Conservation (phyloP, 2,797 vertebrate species). For the Takifugu ocellatus region DNA sequence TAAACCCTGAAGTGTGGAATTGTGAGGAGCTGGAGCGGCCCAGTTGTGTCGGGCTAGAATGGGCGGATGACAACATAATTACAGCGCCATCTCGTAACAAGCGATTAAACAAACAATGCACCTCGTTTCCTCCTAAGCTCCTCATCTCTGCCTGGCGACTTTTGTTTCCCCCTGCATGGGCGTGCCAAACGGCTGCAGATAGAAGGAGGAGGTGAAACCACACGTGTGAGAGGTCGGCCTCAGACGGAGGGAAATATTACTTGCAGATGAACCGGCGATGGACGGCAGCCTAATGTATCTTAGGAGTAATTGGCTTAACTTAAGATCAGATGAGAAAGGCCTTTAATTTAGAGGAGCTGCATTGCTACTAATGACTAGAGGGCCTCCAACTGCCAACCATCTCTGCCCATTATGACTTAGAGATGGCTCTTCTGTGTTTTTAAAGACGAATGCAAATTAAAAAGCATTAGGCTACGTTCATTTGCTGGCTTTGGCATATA, state of each 20-base stretch:
- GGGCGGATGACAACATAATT: conserved; percentile 75
- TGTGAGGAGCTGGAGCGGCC: conserved; percentile 45
- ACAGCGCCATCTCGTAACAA: conserved; percentile 68
- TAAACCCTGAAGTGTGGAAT: conserved; percentile 61
- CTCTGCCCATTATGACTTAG: conserved; percentile 70
- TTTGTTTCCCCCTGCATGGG: conserved; percentile 5
- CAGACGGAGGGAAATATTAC: conserved; percentile 30
- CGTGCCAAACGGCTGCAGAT: too few relatives aligned
- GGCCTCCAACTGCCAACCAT: conserved; percentile 70
- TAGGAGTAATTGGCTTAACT: conserved; percentile 66
- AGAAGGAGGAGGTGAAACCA: conserved; percentile 10
- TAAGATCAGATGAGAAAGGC: conserved; percentile 70
- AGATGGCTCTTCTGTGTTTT: conserved; percentile 71
- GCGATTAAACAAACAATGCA: conserved; percentile 75
- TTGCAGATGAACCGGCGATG: conserved; percentile 55
- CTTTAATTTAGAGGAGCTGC: conserved; percentile 59
- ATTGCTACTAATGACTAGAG: conserved; percentile 72
- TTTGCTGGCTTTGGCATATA: conserved; percentile 72
- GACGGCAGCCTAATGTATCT: conserved; percentile 64
- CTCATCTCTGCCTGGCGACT: conserved; percentile 23
- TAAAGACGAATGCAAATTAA: conserved; percentile 77
- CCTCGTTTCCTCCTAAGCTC: conserved; percentile 63
- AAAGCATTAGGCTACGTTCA: conserved; percentile 76
- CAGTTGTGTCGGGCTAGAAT: conserved; percentile 47
- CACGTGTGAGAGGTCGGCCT: too few relatives aligned